A percentile compares a stretch with the other conserved stretches of the same genome.
phyloP scores from a whole-genome alignment of 2,888 invertebrate species.

The Leucophenga maculata region DNA sequence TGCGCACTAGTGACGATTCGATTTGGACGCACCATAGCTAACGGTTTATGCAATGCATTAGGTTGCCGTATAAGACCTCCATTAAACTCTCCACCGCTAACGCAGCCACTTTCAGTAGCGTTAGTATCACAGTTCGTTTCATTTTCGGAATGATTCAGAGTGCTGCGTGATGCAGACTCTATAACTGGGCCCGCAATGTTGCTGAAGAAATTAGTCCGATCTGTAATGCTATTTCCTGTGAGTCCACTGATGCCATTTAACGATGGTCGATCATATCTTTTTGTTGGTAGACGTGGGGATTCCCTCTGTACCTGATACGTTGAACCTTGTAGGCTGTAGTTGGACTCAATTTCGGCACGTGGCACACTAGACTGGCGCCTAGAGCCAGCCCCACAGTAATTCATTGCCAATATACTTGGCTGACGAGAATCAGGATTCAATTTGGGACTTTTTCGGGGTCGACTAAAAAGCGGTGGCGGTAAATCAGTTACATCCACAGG shows the following conservation, averaged over 20 bases:
- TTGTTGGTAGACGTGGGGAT: slow-evolving; percentile 69
- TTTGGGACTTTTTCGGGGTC: slow-evolving; percentile 85
- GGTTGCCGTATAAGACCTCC: slow-evolving; percentile 53
- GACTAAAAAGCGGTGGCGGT: slow-evolving; percentile 87
- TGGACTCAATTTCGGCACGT: slow-evolving; percentile 75
- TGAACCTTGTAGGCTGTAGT: slow-evolving; percentile 75
- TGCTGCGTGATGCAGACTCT: slow-evolving; percentile 68
- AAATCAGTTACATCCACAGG: slow-evolving; percentile 81
- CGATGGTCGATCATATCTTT: slow-evolving; percentile 73
- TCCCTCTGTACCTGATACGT: slow-evolving; percentile 65
- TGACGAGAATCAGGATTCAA: slow-evolving; percentile 84
- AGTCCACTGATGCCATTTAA: slow-evolving; percentile 73
- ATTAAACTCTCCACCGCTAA: slow-evolving; percentile 32
- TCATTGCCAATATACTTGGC: slow-evolving; percentile 80
- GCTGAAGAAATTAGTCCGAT: slow-evolving; percentile 49
- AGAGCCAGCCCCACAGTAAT: slow-evolving; percentile 74
- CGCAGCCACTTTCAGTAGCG: slow-evolving; percentile 48
- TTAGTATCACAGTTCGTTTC: slow-evolving; percentile 71
- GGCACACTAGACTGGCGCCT: slow-evolving; percentile 80
- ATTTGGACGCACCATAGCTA: slow-evolving; percentile 72
- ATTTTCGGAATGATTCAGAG: slow-evolving; percentile 72
- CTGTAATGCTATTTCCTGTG: slow-evolving; percentile 47
- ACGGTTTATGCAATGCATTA: slow-evolving; percentile 66
- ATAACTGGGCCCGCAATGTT: slow-evolving; percentile 48
- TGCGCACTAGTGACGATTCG: slow-evolving; percentile 73